Evolutionary conservation across 1,140 invertebrate species (phyloP), one percentile per base, ranked within the genome.

Genomic region (Hetaerina americana): DNA sequence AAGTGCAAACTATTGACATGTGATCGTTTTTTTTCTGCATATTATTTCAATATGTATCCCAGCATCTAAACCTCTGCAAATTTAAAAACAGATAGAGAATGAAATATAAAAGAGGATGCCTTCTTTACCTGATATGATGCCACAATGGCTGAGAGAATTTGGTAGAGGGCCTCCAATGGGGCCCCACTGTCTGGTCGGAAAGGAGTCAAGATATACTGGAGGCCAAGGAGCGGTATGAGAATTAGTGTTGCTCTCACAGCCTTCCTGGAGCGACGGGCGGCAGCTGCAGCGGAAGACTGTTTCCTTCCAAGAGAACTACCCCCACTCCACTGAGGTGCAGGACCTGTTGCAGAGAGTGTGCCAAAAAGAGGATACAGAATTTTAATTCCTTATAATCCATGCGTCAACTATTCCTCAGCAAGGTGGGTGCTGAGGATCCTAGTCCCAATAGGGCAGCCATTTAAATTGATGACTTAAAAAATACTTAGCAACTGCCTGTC

Each of bases 131-230:
- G 95, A 78, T 95, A 90, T 67, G 94, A 96, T 31, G 90, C 89
- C 22, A 90, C 90, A 72, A 95, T 83, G 66, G 95, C 93, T 6
- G 93, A 90, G 72, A 92, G 84, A 73, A 92, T 86, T 78, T 94
- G 91, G 81, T 97, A 96, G 69, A 88, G 82, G 69, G 87, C 83
- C 80, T 92, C 90, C 84, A 88, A 90, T 8, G 88, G 82, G 3
- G 81, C 78, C 15, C 77, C 81, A 24, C 79, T 73, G 5, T 78
- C 76, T 0, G 85, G 85, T 73, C 93, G 85, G 80, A 96, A 95
- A n/a, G 93, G 92, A 57, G 90, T 94, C 22, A 96, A 82, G 74
- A 97, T 84, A 78, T 95, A 95, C 79, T 97, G 91, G 8, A 94
- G 81, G 0, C 92, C 92, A 67, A 94, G 81, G 68, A 94, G 81